phyloP scores from a whole-genome alignment of 2,113 vertebrate species.

The Halcyon malimbica region DNA sequence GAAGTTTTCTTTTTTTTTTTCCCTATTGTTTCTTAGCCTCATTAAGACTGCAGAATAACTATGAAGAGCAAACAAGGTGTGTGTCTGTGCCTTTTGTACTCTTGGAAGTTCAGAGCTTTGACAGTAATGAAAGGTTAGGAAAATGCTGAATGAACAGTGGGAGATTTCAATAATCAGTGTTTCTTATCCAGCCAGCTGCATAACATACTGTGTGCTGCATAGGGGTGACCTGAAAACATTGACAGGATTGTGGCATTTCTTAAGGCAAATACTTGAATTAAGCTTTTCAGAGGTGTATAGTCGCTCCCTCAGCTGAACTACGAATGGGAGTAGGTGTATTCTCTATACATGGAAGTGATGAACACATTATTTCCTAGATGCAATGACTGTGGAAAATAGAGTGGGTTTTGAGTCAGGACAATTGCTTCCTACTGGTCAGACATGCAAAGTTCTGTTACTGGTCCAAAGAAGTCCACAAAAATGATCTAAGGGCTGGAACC shows the following conservation, averaged over 20 bases:
- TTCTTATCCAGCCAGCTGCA: too few species aligned
- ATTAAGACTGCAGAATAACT: neutral
- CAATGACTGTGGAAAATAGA: too few species aligned
- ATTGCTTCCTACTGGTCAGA: neutral
- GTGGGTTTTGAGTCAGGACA: neutral
- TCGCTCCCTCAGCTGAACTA: neutral
- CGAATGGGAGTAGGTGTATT: neutral
- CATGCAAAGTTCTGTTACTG: too few species aligned
- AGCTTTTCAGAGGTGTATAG: neutral
- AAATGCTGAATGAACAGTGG: neutral
- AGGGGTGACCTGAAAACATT: neutral
- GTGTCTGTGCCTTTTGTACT: fast-evolving
- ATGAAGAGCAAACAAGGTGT: fast-evolving
- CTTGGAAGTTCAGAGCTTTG: neutral
- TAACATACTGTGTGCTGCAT: fast-evolving
- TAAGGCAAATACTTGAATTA: neutral
- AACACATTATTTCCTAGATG: neutral
- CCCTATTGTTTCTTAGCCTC: neutral
- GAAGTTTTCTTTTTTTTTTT: neutral
- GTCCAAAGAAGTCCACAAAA: too few species aligned
- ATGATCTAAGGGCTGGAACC: too few species aligned
- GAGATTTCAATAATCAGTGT: too few species aligned
- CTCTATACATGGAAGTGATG: too few species aligned
- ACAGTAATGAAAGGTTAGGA: neutral
- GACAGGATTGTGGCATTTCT: neutral